phyloP scores from a whole-genome alignment of 2,888 invertebrate genomes.

The Micoletzkya japonica region DNA sequence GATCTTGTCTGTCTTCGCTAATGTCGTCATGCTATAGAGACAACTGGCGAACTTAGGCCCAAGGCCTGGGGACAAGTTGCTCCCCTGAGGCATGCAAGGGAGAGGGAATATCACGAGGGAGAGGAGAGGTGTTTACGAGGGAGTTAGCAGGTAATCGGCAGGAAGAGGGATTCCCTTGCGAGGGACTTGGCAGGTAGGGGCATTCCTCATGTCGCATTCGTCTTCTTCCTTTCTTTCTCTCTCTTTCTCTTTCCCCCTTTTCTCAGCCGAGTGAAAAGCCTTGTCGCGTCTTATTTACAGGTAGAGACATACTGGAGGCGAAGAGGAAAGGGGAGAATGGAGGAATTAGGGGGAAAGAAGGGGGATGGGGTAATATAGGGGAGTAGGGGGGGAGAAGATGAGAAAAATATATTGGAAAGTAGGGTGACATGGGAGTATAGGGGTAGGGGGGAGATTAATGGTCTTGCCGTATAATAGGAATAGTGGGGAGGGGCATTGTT shows the following conservation, averaged over 20 bases:
- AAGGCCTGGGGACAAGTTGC: too few species aligned
- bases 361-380: background rate
- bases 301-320: slow-evolving; percentile 63
- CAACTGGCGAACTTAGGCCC: too few species aligned
- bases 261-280: slow-evolving; percentile 64
- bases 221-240: background rate
- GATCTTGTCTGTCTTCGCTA: too few species aligned
- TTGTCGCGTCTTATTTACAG: slow-evolving; percentile 64
- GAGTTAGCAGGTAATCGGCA: background rate
- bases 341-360: background rate
- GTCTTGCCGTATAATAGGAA: too few species aligned
- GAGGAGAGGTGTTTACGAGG: background rate
- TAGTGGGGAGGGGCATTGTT: too few species aligned
- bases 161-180: background rate
- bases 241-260: background rate
- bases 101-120: background rate
- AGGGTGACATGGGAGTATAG: too few species aligned
- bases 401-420: too few species aligned
- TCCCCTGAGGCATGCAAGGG: too few species aligned
- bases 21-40: too few species aligned
- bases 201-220: background rate
- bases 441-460: too few species aligned
- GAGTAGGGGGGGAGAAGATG: background rate
- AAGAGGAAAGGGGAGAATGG: slow-evolving; percentile 33
- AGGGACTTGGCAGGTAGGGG: background rate